A percentile compares a stretch with the other conserved stretches of the same genome.
Conservation (phyloP, 2,888 invertebrate genomes). For the Encarsia formosa region DNA sequence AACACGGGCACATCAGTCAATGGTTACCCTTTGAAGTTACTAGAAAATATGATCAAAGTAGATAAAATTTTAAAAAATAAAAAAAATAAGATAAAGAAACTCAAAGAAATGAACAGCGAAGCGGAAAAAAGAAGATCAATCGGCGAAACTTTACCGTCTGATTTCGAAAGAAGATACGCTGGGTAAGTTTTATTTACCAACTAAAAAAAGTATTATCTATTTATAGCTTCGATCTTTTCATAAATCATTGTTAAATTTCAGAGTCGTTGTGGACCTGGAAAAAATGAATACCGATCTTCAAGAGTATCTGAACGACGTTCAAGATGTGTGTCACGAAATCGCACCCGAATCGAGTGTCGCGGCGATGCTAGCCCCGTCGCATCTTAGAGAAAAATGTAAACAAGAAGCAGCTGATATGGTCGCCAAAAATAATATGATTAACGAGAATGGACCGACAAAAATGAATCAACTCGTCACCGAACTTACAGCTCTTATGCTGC, state of each 20-base stretch:
- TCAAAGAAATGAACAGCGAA: slow-evolving; percentile 84
- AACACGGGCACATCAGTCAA: slow-evolving; percentile 62
- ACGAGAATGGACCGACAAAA: slow-evolving; percentile 59
- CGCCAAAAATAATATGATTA: slow-evolving; percentile 63
- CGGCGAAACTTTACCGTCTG: slow-evolving; percentile 73
- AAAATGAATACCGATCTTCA: slow-evolving; percentile 85
- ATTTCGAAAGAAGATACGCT: slow-evolving; percentile 90
- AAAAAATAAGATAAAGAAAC: slow-evolving; percentile 70
- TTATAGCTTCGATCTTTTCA: neutral
- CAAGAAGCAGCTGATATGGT: slow-evolving; percentile 82
- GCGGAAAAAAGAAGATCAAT: slow-evolving; percentile 83
- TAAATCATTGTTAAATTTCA: slow-evolving; percentile 24
- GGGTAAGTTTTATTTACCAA: slow-evolving; percentile 50
- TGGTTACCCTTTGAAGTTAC: slow-evolving; percentile 77
- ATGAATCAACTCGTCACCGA: slow-evolving; percentile 79
- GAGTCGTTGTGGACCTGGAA: slow-evolving; percentile 77
- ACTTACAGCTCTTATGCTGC: slow-evolving; percentile 83
- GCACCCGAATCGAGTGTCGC: slow-evolving; percentile 82
- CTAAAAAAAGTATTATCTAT: neutral
- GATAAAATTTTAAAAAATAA: slow-evolving; percentile 82
- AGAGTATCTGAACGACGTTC: slow-evolving; percentile 79
- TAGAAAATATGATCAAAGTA: slow-evolving; percentile 82
- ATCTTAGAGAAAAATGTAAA: slow-evolving; percentile 79
- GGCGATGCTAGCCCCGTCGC: slow-evolving; percentile 84
- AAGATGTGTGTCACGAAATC: slow-evolving; percentile 78